Evolutionary conservation across 37 sponge, comb jelly and placozoan genomes (phyloP).

Genomic region (Spongilla lacustris): DNA sequence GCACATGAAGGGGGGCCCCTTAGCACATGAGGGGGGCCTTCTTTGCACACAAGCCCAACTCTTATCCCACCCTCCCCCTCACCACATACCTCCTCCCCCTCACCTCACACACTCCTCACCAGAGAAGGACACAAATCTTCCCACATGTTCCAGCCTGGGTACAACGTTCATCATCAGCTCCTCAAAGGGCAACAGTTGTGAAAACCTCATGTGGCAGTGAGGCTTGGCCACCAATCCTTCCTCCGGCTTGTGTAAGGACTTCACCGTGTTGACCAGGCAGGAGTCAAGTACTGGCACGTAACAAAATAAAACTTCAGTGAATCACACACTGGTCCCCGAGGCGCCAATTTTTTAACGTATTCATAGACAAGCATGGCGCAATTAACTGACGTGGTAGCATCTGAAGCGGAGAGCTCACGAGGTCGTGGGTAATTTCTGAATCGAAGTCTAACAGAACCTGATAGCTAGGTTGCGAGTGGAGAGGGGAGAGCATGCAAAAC

Average conservation of each 20-base stretch:
- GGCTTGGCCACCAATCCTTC: constrained; percentile 20
- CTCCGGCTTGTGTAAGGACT: not conserved
- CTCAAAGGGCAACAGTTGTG: constrained; percentile 26
- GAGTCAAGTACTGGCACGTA: constrained; percentile 26
- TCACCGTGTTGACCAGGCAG: not conserved
- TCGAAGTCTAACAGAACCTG: constrained; percentile 24
- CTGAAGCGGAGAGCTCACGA: constrained; percentile 10
- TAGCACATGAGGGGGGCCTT: too few relatives aligned
- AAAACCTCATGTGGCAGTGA: constrained; percentile 60
- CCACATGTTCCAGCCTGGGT: constrained; percentile 57
- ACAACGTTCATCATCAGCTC: constrained; percentile 61
- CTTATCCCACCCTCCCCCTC: not conserved
- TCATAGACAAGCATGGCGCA: too few relatives aligned
- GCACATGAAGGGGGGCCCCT: too few relatives aligned
- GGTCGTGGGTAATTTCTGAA: not conserved
- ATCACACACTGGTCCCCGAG: too few relatives aligned
- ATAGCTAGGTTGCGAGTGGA: too few relatives aligned
- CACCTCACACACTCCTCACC: constrained; percentile 51
- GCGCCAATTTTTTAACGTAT: too few relatives aligned
- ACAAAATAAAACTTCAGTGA: too few relatives aligned
- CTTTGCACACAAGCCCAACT: not conserved
- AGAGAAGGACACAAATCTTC: constrained; percentile 41
- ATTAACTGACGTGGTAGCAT: constrained; percentile 10
- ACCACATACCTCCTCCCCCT: not conserved
- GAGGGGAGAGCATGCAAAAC: too few relatives aligned